Base-by-base conservation (phyloP, 2,797 vertebrate genomes). In the Gobionotothen gibberifrons region DNA sequence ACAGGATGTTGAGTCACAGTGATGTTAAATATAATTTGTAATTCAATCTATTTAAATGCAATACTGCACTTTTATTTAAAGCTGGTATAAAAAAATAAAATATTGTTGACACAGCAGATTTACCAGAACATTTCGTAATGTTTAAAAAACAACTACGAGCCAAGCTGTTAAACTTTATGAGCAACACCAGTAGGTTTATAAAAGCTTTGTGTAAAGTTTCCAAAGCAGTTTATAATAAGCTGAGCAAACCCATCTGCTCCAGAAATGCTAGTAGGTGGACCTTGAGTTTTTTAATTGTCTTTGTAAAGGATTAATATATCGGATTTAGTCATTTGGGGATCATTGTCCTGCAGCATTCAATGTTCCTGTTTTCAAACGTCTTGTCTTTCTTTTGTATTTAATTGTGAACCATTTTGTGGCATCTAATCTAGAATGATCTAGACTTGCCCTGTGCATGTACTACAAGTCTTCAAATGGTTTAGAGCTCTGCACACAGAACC, bases 151-250 rank as follows among this genome's bases (percentile, higher is more conserved):
- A 44, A 60, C 48, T 12, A 36, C 14, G 39, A 7, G 13, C 40
- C n/a, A 22, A n/a, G 32, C 29, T 40, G 19, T 61, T 26, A 39
- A 71, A 62, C 49, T n/a, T 71, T 36, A 46, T 54, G 42, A 36
- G 16, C 19, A 54, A 54, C 39, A 52, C 13, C 56, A 52, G 17
- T 32, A 29, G 3, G 12, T 29, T 32, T 59, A 21, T 51, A 49
- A 59, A 21, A 39, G 9, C 3, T 54, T 57, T 48, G 36, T 26
- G 14, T 64, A 2, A 36, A 19, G 21, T 59, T 29, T 61, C 47
- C 26, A 32, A n/a, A 49, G 29, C 44, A 26, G 21, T 3, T 36
- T 16, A 19, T 39, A 9, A 3, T 36, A 26, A 47, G 49, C 22
- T 15, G 51, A 54, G 63, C 17, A 46, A 21, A 55, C 42, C 64